Evolutionary conservation across 2,797 vertebrate genomes (phyloP), one percentile per base, ranked within the genome.

Genomic region (Chelonia mydas): DNA sequence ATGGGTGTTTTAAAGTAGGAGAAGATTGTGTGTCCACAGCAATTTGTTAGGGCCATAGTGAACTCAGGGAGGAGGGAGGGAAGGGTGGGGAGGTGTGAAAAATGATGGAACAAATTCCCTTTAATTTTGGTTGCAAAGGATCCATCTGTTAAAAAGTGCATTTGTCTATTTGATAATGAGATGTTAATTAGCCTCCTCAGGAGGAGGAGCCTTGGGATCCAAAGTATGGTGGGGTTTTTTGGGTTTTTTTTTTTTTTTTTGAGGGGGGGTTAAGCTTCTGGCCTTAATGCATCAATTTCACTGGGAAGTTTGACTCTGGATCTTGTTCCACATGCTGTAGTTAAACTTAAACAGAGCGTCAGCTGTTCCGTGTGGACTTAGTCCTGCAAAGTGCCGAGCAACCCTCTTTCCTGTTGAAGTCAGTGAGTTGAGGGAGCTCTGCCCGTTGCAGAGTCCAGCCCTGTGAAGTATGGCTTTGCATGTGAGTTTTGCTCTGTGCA

Each of bases 171-270:
- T 80, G 47, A 16, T n/a, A 9, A 7, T 2, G 1, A 41, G 57
- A 85, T 82, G n/a, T 87, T 87, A 57, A 50, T 83, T 89, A 93
- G 86, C 94, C 94, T 93, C 74, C 79, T 94, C 96, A 88, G 94
- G 90, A 97, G 97, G 94, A 96, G 96, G 96, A 96, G 96, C 96
- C 90, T 92, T 2, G 96, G 94, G 90, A 97, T 93, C 94, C 89
- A 78, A 91, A 61, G 59, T 13, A 19, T 55, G 19, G 53, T 50
- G 55, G 21, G 23, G 8, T 55, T 57, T 11, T 27, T 12, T 13
- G 25, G 25, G 57, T n/a, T n/a, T n/a, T n/a, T n/a, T n/a, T n/a
- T n/a, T n/a, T 25, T 59, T 92, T 97, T 97, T n/a, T n/a, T n/a
- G n/a, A n/a, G n/a, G n/a, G n/a, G n/a, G n/a, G n/a, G n/a, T 13